A percentile compares a stretch with the other conserved stretches of the same genome.
Conservation (phyloP, 2,888 invertebrate species). For the Tachina grossa region DNA sequence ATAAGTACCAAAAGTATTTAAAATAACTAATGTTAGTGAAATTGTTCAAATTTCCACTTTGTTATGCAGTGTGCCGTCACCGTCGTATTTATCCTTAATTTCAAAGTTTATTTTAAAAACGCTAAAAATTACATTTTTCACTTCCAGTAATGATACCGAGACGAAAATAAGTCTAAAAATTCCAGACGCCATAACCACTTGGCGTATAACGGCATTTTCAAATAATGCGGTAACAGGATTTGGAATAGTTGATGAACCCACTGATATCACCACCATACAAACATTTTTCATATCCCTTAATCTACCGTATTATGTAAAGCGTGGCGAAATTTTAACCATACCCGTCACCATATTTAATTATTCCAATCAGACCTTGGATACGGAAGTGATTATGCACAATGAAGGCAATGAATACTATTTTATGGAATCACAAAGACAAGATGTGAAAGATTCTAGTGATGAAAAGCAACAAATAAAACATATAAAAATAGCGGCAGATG, state of each 20-base stretch:
- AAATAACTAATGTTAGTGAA: too few species aligned
- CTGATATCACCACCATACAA: slow-evolving; percentile 88
- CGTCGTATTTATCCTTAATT: too few species aligned
- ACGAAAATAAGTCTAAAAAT: slow-evolving; percentile 81
- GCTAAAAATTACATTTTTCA: neutral
- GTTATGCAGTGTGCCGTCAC: too few species aligned
- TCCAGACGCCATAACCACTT: slow-evolving; percentile 91
- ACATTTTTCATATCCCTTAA: slow-evolving; percentile 90
- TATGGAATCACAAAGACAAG: slow-evolving; percentile 77
- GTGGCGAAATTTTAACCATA: slow-evolving; percentile 93
- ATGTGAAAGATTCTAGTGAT: slow-evolving; percentile 57
- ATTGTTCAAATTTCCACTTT: too few species aligned
- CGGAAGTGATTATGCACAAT: slow-evolving; percentile 92
- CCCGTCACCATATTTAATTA: slow-evolving; percentile 95
- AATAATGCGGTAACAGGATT: slow-evolving; percentile 88
- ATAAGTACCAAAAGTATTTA: too few species aligned
- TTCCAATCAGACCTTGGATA: slow-evolving; percentile 88
- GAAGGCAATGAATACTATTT: slow-evolving; percentile 90
- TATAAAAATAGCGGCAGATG: slow-evolving; percentile 87
- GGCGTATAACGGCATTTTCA: slow-evolving; percentile 91
- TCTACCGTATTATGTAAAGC: slow-evolving; percentile 89
- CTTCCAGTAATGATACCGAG: slow-evolving; percentile 22
- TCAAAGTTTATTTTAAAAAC: neutral
- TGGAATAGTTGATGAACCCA: slow-evolving; percentile 84
- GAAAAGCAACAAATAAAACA: slow-evolving; percentile 73